These are phyloP conservation scores for Solea solea DNA, from an alignment of 2,113 vertebrate genomes.

Conservation along the genomic window DNA sequence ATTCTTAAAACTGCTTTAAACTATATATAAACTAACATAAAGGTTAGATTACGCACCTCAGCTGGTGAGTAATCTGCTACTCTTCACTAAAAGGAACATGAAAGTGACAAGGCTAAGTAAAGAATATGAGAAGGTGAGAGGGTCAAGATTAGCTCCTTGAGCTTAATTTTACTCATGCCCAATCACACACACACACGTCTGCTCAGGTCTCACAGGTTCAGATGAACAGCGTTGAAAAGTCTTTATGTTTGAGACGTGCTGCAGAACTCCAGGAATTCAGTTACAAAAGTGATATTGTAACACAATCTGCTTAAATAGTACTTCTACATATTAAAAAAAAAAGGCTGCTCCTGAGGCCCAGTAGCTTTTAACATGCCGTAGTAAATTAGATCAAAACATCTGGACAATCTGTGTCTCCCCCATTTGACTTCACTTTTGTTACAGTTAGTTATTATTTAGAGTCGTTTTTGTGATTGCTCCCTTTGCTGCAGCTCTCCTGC, in stretches of 20 bases:
- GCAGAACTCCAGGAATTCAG: no score
- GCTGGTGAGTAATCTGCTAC: neutral
- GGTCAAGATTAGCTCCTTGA: neutral
- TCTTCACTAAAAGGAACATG: neutral
- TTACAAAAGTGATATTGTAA: no score
- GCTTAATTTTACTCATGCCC: neutral
- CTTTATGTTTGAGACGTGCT: no score
- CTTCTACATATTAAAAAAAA: neutral
- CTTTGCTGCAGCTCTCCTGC: neutral
- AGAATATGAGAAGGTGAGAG: neutral
- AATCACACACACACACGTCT: neutral
- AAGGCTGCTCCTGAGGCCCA: neutral
- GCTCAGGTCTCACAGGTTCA: neutral
- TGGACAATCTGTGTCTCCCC: neutral
- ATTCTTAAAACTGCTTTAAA: neutral
- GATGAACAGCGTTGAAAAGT: no score
- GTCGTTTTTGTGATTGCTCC: neutral
- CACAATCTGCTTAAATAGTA: neutral
- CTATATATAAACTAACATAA: neutral
- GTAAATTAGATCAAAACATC: no score
- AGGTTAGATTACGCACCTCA: neutral
- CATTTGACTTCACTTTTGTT: neutral
- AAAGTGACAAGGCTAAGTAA: no score
- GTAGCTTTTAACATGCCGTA: neutral
- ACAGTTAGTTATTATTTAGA: conserved; percentile 4